Conservation (phyloP, 2,797 vertebrate species). For the Acanthis flammea region DNA sequence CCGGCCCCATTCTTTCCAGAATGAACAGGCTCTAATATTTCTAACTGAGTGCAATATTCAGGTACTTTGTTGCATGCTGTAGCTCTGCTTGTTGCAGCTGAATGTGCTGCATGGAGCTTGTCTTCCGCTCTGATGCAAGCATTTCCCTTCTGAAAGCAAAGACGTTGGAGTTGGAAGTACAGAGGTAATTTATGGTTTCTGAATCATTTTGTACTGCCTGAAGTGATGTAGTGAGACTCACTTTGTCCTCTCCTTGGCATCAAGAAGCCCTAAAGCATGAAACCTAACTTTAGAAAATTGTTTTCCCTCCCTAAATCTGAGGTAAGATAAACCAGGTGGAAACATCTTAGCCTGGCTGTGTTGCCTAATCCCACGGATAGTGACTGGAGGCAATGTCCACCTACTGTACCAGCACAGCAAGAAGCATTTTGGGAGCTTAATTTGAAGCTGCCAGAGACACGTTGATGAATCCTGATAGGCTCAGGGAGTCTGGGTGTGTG, state of each 20-base stretch:
- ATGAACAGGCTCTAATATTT: not conserved
- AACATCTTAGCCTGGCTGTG: not conserved
- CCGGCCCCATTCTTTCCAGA: not conserved
- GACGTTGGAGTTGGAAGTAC: not conserved
- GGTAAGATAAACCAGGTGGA: not conserved
- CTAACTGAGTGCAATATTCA: not conserved
- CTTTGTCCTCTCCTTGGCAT: not conserved
- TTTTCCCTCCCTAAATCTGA: not conserved
- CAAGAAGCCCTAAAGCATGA: not conserved
- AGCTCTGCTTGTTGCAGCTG: constrained; percentile 16
- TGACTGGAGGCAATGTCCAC: not conserved
- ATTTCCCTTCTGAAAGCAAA: not conserved
- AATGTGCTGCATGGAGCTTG: not conserved
- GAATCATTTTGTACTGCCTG: not conserved
- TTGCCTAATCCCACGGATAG: not conserved
- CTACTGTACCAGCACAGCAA: not conserved
- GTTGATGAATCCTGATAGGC: not conserved
- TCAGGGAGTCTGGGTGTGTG: not conserved
- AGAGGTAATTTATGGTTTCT: not conserved
- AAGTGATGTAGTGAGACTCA: not conserved
- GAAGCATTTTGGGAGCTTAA: not conserved
- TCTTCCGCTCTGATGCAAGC: not conserved
- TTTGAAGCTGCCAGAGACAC: not conserved
- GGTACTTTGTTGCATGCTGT: not conserved
- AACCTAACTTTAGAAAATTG: not conserved